These are phyloP conservation scores for Tragelaphus scriptus DNA, from an alignment of 2,113 vertebrate species.

Conservation along the genomic window DNA sequence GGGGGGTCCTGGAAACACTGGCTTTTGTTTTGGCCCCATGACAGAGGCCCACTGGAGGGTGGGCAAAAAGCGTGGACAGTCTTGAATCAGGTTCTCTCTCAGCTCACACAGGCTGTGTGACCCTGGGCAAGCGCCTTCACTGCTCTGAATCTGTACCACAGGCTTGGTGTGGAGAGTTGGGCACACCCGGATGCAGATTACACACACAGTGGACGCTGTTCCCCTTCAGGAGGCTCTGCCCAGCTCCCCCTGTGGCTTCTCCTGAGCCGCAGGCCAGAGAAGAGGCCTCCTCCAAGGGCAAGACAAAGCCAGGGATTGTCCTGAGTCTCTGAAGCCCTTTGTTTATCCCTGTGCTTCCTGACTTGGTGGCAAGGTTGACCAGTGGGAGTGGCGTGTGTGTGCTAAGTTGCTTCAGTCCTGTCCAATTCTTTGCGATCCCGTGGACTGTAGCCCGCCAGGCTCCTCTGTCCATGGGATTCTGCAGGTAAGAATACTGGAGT, in stretches of 20 bases:
- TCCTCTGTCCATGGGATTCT: neutral
- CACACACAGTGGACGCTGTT: neutral
- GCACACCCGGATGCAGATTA: neutral
- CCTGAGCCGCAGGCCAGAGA: neutral
- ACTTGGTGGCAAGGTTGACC: neutral
- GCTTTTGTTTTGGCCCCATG: neutral
- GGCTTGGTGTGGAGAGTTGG: neutral
- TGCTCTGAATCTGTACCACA: neutral
- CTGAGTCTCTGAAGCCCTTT: slow-evolving; percentile 23
- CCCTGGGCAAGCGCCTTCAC: neutral
- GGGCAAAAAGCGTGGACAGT: neutral
- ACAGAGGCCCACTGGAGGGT: neutral
- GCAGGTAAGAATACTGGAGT: neutral
- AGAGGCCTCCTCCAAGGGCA: neutral
- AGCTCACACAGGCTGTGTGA: neutral
- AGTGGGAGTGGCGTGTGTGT: neutral
- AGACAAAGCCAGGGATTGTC: slow-evolving; percentile 38
- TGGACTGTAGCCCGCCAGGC: neutral
- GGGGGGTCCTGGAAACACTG: neutral
- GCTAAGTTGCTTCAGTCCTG: neutral
- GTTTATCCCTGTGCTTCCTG: neutral
- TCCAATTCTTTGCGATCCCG: neutral
- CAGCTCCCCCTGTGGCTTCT: neutral
- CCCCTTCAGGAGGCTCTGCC: neutral
- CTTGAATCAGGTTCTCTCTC: neutral